These are phyloP conservation scores for Tetheella fluctuosa DNA, from an alignment of 2,888 invertebrate genomes.

Conservation along the genomic window DNA sequence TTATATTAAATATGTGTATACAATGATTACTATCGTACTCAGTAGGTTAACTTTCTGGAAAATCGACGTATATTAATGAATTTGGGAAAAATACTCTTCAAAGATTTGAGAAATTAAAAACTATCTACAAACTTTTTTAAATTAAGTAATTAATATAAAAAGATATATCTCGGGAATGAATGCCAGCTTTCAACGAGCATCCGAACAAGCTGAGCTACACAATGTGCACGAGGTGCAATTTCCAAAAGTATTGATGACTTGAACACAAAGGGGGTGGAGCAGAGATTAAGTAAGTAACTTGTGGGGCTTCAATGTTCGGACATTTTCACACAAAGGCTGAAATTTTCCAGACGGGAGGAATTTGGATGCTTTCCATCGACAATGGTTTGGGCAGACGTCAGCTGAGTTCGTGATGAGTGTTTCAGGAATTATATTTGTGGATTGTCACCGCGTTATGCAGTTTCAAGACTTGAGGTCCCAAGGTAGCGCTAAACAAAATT, in stretches of 20 bases:
- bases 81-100: too few relatives aligned
- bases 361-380: slow-evolving; percentile 64
- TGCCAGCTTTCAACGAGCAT: slow-evolving; percentile 30
- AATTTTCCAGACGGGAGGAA: slow-evolving; percentile 71
- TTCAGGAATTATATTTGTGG: slow-evolving; percentile 60
- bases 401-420: slow-evolving; percentile 54
- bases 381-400: slow-evolving; percentile 59
- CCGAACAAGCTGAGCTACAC: slow-evolving; percentile 39
- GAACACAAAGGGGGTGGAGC: slow-evolving; percentile 64
- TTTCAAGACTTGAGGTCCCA: slow-evolving; percentile 49
- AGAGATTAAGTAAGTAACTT: slow-evolving; percentile 75
- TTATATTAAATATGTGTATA: too few relatives aligned
- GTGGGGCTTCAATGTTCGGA: slow-evolving; percentile 64
- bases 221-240: slow-evolving; percentile 57
- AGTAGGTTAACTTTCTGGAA: too few relatives aligned
- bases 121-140: too few relatives aligned
- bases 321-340: slow-evolving; percentile 63
- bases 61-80: too few relatives aligned
- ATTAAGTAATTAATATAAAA: too few relatives aligned
- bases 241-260: slow-evolving; percentile 72
- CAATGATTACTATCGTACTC: too few relatives aligned
- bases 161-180: neutral
- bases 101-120: too few relatives aligned
- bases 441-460: slow-evolving; percentile 48
- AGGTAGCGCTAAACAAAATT: slow-evolving; percentile 43